phyloP scores from a whole-genome alignment of 2,113 vertebrate species.

The Leptosomus discolor region DNA sequence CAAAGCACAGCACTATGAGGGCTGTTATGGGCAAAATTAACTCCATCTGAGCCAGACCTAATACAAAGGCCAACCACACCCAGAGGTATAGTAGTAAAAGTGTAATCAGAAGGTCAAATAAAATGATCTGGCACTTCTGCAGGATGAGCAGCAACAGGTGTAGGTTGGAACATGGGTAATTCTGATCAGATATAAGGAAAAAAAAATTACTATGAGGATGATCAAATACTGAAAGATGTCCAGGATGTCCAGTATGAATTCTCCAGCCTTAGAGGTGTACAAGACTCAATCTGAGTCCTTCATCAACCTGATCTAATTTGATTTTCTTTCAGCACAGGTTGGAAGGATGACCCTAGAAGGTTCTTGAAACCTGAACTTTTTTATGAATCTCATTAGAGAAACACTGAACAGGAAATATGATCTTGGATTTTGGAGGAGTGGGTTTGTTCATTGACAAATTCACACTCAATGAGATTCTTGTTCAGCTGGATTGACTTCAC shows the following conservation, averaged over 20 bases:
- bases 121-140: background rate
- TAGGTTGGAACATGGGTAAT: background rate
- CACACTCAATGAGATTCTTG: background rate
- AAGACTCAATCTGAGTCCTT: background rate
- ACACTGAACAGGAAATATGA: background rate
- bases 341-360: background rate
- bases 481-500: background rate
- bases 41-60: background rate
- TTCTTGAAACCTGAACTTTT: background rate
- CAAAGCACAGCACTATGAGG: background rate
- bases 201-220: background rate
- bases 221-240: background rate
- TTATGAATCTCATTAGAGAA: background rate
- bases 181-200: background rate
- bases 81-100: background rate
- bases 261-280: background rate
- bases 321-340: background rate
- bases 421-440: background rate
- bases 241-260: background rate
- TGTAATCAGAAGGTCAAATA: background rate
- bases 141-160: background rate
- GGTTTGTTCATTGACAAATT: background rate
- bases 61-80: background rate
- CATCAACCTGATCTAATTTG: background rate
- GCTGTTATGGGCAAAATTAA: background rate